Conservation (phyloP, 2,113 vertebrate species). For the Seriola quinqueradiata region DNA sequence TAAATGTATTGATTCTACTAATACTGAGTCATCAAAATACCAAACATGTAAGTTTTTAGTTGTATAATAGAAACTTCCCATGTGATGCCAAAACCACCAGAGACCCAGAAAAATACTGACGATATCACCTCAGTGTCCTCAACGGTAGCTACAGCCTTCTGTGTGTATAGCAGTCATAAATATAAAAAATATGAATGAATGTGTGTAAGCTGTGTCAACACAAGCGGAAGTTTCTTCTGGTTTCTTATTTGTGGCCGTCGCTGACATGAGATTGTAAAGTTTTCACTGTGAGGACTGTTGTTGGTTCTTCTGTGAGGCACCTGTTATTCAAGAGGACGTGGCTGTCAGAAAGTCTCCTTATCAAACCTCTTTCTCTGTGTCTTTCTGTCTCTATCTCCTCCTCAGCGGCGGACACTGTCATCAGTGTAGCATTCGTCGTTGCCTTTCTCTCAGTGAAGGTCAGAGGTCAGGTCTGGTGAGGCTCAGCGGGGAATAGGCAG, state of each 20-base stretch:
- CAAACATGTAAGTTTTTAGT: neutral
- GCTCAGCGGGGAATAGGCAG: conserved; percentile 10
- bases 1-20: neutral
- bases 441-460: conserved; percentile 28
- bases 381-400: conserved; percentile 1
- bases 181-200: neutral
- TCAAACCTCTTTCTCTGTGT: conserved; percentile 28
- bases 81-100: neutral
- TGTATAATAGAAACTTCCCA: neutral
- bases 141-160: no score
- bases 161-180: neutral
- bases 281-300: neutral
- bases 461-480: conserved; percentile 20
- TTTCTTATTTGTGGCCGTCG: neutral
- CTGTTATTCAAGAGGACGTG: conserved; percentile 44
- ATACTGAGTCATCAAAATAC: neutral
- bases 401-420: neutral
- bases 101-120: neutral
- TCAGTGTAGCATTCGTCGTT: conserved; percentile 6
- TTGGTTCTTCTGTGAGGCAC: conserved; percentile 14
- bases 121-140: neutral
- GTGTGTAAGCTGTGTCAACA: neutral
- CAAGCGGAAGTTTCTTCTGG: neutral
- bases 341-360: conserved; percentile 50
- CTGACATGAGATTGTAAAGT: neutral